Evolutionary conservation across 1,140 invertebrate genomes (phyloP), one percentile per base, ranked within the genome.

Genomic region (Heliconius nattereri): DNA sequence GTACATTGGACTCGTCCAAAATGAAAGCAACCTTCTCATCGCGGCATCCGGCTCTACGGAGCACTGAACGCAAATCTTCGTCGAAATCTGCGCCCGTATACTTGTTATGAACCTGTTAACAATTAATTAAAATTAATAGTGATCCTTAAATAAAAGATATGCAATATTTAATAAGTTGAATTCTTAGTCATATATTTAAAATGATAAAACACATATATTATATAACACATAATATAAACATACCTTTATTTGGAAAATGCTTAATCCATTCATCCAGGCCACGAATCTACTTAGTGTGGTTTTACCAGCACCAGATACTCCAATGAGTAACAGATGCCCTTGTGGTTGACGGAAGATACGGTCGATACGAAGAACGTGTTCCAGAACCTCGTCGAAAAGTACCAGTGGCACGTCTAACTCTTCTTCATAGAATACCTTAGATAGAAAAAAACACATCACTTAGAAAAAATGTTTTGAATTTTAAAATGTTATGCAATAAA

Each of bases 21-120:
- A 99, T 99, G 90, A 99, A 99, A 54, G 98, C 98, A 71, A 99
- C 99, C 94, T 99, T 99, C 93, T 99, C 99, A 91, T 98, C 98
- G 91, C 99, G 99, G 91, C 99, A 99, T 16, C 99, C 99, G 29
- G 99, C 97, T 81, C 99, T 96, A 70, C 99, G 95, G 37, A 99
- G 94, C 16, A 99, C 99, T 83, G 97, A 97, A 81, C 99, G 96
- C 29, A 99, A 95, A 95, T 99, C 99, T 95, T 99, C 99, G 95
- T 99, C 99, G 94, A 99, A 99, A 95, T 99, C 99, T 87, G 98
- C 98, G 45, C 98, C 98, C 6, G 98, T 99, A 90, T 99, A 99
- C 95, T 99, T 99, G 92, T 99, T 99, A 94, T 99, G 99, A 0
- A 99, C 98, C 96, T 98, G 79, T 16, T 73, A 8, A 52, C 5